These are phyloP conservation scores for Oxygymnocypris stewartii DNA, from an alignment of 2,113 vertebrate species.

Conservation along the genomic window DNA sequence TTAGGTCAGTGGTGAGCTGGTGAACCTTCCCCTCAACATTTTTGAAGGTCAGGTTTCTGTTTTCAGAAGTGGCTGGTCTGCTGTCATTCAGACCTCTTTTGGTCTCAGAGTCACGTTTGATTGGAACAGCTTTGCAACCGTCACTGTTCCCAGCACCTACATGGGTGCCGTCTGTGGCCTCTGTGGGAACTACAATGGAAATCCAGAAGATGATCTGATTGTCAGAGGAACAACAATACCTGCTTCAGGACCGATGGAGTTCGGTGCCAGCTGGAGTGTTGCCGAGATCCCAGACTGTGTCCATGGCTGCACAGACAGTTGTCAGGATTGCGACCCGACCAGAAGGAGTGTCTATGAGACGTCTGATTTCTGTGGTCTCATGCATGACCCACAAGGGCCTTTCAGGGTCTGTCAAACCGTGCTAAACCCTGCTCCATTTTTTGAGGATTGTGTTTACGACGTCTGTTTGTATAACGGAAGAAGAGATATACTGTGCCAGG, in stretches of 20 bases:
- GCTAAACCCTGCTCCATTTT: slow-evolving; percentile 61
- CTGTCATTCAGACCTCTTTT: slow-evolving; percentile 70
- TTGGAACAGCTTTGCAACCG: slow-evolving; percentile 62
- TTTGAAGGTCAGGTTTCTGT: slow-evolving; percentile 56
- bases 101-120: slow-evolving; percentile 74
- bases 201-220: slow-evolving; percentile 71
- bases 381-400: slow-evolving; percentile 66
- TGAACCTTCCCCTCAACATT: slow-evolving; percentile 65
- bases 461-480: slow-evolving; percentile 71
- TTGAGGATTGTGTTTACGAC: slow-evolving; percentile 72
- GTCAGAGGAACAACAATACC: slow-evolving; percentile 52
- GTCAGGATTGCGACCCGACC: slow-evolving; percentile 63
- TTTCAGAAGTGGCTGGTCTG: slow-evolving; percentile 64
- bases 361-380: slow-evolving; percentile 64
- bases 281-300: slow-evolving; percentile 68
- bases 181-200: slow-evolving; percentile 79
- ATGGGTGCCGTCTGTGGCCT: slow-evolving; percentile 74
- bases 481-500: slow-evolving; percentile 66
- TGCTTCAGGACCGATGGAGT: slow-evolving; percentile 35
- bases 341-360: slow-evolving; percentile 63
- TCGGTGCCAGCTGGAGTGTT: slow-evolving; percentile 76
- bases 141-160: slow-evolving; percentile 74
- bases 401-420: slow-evolving; percentile 68
- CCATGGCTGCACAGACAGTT: slow-evolving; percentile 61
- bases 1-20: slow-evolving; percentile 68